Conservation (phyloP, 1,140 invertebrate species). For the Akabosia matsudoensis region DNA sequence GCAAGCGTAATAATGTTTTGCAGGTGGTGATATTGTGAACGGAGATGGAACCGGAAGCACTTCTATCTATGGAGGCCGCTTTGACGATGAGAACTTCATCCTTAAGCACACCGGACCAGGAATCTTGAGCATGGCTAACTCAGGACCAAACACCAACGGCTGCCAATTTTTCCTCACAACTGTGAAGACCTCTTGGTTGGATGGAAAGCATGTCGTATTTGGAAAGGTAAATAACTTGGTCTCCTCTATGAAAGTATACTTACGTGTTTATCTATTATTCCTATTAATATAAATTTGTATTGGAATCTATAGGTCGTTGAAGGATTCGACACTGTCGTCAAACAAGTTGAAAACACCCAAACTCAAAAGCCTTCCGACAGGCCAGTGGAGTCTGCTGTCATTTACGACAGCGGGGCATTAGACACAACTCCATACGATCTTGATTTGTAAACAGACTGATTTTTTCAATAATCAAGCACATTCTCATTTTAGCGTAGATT, state of each 20-base stretch:
- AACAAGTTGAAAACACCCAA: slow-evolving; percentile 20
- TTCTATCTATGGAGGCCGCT: slow-evolving; percentile 87
- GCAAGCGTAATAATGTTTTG: slow-evolving; percentile 36
- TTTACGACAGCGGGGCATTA: slow-evolving; percentile 22
- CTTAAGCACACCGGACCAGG: slow-evolving; percentile 83
- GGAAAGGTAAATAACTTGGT: too few species aligned
- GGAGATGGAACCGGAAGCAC: slow-evolving; percentile 73
- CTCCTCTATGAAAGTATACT: slow-evolving; percentile 51
- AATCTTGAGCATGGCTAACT: slow-evolving; percentile 78
- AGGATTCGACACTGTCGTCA: slow-evolving; percentile 26
- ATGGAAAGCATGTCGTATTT: slow-evolving; percentile 88
- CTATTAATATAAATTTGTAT: background rate
- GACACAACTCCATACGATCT: slow-evolving; percentile 11
- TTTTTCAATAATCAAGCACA: background rate
- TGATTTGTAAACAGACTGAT: slow-evolving; percentile 9
- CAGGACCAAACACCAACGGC: slow-evolving; percentile 57
- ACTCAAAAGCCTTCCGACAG: background rate
- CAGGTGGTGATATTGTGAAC: slow-evolving; percentile 73
- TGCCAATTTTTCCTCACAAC: slow-evolving; percentile 84
- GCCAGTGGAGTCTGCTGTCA: background rate
- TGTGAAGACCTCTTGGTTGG: slow-evolving; percentile 82
- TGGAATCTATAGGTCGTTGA: slow-evolving; percentile 14
- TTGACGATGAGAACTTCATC: slow-evolving; percentile 91
- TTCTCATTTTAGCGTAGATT: background rate
- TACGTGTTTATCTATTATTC: background rate